These are phyloP conservation scores for Squalus acanthias DNA, from an alignment of 2,797 vertebrate genomes.

Conservation along the genomic window DNA sequence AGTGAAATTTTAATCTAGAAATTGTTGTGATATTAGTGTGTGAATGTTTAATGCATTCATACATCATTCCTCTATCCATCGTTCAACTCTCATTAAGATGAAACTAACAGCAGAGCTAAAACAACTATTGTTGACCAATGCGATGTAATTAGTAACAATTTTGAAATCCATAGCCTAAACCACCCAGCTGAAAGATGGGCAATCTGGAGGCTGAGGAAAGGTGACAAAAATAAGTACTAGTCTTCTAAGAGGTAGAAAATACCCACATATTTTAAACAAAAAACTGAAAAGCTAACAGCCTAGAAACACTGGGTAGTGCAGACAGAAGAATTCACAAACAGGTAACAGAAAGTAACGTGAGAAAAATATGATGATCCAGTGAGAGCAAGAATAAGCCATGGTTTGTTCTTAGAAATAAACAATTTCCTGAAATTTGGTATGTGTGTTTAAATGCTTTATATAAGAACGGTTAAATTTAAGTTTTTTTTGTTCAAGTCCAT, in stretches of 20 bases:
- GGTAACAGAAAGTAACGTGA: not conserved
- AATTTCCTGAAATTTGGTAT: not conserved
- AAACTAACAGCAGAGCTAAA: not conserved
- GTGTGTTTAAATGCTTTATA: not conserved
- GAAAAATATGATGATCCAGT: conserved; percentile 10
- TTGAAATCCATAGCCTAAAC: not conserved
- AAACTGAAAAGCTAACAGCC: not conserved
- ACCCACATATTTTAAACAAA: not conserved
- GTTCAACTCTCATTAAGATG: not conserved
- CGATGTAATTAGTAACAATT: not conserved
- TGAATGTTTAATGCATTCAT: not conserved
- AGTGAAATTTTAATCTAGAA: not conserved
- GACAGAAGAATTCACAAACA: not conserved
- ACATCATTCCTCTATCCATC: too few species aligned
- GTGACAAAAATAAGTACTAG: not conserved
- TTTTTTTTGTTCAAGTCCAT: not conserved
- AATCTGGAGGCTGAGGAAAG: not conserved
- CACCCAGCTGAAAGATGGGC: not conserved
- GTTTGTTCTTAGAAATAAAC: not conserved
- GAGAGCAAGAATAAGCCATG: not conserved
- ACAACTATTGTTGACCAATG: not conserved
- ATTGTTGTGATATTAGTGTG: not conserved
- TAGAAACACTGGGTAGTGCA: not conserved
- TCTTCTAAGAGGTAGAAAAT: not conserved
- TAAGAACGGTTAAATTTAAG: not conserved